phyloP scores from a whole-genome alignment of 2,113 vertebrate species.

The Corynorhinus townsendii region DNA sequence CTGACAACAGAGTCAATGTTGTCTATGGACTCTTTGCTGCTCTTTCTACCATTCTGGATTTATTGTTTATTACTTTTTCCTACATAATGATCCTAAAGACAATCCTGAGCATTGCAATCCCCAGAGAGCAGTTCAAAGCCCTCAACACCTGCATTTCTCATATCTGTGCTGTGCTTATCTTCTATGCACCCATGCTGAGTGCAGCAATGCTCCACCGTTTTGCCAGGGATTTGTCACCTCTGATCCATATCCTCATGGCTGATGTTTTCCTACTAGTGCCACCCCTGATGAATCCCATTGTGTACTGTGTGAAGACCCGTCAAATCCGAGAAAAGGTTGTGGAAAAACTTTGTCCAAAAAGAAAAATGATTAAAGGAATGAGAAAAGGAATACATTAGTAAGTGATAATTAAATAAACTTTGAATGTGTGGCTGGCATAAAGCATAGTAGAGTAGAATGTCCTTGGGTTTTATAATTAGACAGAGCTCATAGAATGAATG shows the following conservation, averaged over 20 bases:
- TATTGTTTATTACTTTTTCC: not conserved
- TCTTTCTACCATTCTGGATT: not conserved
- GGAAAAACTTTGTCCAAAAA: constrained; percentile 2
- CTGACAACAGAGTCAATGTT: not conserved
- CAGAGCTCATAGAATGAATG: not conserved
- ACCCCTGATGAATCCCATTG: constrained; percentile 37
- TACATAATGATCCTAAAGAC: constrained; percentile 29
- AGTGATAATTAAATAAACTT: not conserved
- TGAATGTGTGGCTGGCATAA: not conserved
- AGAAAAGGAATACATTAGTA: not conserved
- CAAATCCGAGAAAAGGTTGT: constrained; percentile 3
- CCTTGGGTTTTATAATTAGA: not conserved
- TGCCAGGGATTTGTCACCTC: constrained; percentile 10
- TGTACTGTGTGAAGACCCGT: constrained; percentile 49
- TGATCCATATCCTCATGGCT: constrained; percentile 38
- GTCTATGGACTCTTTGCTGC: constrained; percentile 5
- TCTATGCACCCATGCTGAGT: constrained; percentile 36
- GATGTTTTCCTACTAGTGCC: constrained; percentile 51
- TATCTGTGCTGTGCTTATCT: constrained; percentile 14
- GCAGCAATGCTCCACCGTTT: constrained; percentile 32
- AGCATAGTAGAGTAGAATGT: not conserved
- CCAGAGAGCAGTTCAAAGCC: constrained; percentile 24
- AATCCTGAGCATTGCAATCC: not conserved
- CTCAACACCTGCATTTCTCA: not conserved
- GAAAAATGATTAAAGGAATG: not conserved